These are phyloP conservation scores for Patella depressa DNA, from an alignment of 2,888 invertebrate species.

Conservation along the genomic window DNA sequence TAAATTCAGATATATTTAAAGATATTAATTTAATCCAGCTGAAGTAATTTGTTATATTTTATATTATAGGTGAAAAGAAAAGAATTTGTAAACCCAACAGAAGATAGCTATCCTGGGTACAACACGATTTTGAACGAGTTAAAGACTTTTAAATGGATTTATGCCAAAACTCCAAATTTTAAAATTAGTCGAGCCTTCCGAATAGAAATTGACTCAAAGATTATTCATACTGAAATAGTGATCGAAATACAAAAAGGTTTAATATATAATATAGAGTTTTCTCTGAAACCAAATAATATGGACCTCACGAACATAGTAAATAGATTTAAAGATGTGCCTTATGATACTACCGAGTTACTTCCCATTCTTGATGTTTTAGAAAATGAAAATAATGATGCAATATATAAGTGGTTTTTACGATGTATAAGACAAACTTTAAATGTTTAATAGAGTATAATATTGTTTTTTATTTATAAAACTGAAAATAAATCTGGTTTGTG, in stretches of 20 bases:
- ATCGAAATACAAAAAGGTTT: too few species aligned
- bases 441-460: too few species aligned
- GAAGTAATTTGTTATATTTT: background rate
- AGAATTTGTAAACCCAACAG: conserved; percentile 20
- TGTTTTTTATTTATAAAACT: too few species aligned
- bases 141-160: conserved; percentile 56
- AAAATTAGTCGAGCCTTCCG: conserved; percentile 39
- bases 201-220: background rate
- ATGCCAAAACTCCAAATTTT: conserved; percentile 58
- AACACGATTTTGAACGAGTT: conserved; percentile 36
- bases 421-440: background rate
- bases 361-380: background rate
- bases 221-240: too few species aligned
- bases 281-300: too few species aligned
- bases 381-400: background rate
- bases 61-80: background rate
- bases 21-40: background rate
- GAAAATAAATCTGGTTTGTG: too few species aligned
- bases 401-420: background rate
- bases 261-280: too few species aligned
- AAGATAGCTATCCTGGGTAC: conserved; percentile 48
- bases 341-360: background rate
- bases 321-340: background rate
- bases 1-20: too few species aligned
- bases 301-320: too few species aligned